Conservation (phyloP, 92 coral and sea anemone genomes). For the Montipora capitata region DNA sequence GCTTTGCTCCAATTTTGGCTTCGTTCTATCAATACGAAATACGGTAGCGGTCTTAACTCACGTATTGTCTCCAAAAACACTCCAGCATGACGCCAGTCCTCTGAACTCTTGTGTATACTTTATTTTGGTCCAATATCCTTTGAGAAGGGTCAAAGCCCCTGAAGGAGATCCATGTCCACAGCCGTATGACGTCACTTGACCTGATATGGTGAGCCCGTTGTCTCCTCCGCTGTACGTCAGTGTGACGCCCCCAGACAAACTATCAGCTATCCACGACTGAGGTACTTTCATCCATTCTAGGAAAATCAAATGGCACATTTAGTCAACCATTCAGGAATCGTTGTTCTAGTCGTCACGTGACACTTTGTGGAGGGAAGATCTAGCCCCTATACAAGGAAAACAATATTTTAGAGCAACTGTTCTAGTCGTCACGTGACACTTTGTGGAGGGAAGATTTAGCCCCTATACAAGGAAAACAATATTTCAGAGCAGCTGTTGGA, state of each 20-base stretch:
- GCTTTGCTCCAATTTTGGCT: too few species aligned
- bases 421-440: not conserved
- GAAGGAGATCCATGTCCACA: constrained; percentile 50
- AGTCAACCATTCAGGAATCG: not conserved
- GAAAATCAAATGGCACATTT: not conserved
- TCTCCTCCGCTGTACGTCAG: constrained; percentile 48
- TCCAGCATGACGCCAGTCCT: constrained; percentile 64
- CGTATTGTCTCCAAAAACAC: constrained; percentile 69
- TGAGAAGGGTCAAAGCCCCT: constrained; percentile 61
- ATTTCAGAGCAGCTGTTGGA: too few species aligned
- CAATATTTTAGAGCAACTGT: too few species aligned
- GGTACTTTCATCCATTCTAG: constrained; percentile 66
- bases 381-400: too few species aligned
- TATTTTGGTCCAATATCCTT: constrained; percentile 78
- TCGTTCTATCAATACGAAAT: too few species aligned
- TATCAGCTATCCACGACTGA: constrained; percentile 49
- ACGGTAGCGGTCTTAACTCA: constrained; percentile 10
- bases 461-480: too few species aligned
- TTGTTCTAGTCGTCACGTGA: not conserved
- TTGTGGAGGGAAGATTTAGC: too few species aligned
- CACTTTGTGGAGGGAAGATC: too few species aligned
- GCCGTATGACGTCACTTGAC: constrained; percentile 46
- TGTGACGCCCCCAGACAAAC: constrained; percentile 45
- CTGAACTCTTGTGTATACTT: constrained; percentile 72
- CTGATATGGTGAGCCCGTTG: constrained; percentile 64